Base-by-base conservation (phyloP, 2,888 invertebrate species). In the Tineola bisselliella region DNA sequence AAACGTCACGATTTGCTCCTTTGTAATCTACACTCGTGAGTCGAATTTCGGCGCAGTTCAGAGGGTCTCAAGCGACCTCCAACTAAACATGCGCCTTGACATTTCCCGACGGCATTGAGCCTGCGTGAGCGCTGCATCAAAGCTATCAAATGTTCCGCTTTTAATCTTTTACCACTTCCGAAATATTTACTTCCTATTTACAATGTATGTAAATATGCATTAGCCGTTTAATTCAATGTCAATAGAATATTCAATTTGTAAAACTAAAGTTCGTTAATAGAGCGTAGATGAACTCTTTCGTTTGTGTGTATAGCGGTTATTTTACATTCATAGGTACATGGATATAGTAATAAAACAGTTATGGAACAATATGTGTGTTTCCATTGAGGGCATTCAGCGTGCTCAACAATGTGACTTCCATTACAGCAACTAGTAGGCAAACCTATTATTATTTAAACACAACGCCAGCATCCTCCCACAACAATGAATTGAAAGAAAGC, bases 401-500 rank as follows among this genome's bases (percentile, higher is more conserved):
- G 13, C 70, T 62, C 65, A 69, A 71, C 71, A 69, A 61, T 61
- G 58, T 44, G 44, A 43, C 58, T 61, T 61, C 58, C 56, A 61
- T 56, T 61, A 61, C 44, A 43, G 38, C 44, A 30, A 38, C 13
- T 31, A 19, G 44, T 43, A 59, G 38, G n/a, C n/a, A n/a, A 59
- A 69, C 68, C 76, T 76, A 78, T 77, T 82, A 80, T 81, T 74
- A 79, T 78, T 77, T 74, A 69, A 79, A 75, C 69, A 71, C 73
- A 69, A 71, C 67, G 64, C 66, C 65, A 66, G 64, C 75, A 73
- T 81, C 81, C 83, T 79, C 82, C 82, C 84, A 84, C 86, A 77
- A 82, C 78, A 79, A 74, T 79, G 73, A 72, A 77, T 76, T 78
- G 81, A 84, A 84, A 84, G 84, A 86, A 86, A 81, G 73, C 81